Conservation (phyloP, 2,113 vertebrate genomes). For the Phocoena phocoena region DNA sequence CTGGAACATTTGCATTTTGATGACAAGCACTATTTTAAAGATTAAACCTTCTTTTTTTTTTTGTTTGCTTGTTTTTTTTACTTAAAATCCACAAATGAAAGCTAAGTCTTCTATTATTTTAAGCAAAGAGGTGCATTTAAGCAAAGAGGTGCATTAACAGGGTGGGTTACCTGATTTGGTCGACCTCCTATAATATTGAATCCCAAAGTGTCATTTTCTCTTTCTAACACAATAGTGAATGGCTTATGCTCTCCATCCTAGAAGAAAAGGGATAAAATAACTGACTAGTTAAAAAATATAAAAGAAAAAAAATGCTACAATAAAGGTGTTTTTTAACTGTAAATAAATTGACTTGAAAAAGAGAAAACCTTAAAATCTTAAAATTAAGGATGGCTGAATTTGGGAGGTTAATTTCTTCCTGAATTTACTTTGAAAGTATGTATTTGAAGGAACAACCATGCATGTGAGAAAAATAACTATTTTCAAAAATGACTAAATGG, state of each 20-base stretch:
- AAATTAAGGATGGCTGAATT: not conserved
- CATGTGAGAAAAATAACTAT: not conserved
- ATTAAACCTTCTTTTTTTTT: constrained; percentile 45
- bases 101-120: not conserved
- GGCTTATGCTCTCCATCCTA: constrained; percentile 80
- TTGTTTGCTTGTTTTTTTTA: constrained; percentile 1
- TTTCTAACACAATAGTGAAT: constrained; percentile 81
- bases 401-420: not conserved
- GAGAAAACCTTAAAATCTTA: not conserved
- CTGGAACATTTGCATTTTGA: not conserved
- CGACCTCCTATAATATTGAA: constrained; percentile 87
- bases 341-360: not conserved
- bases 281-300: not conserved
- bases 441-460: not conserved
- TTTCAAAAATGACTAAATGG: constrained; percentile 12
- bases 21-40: not conserved
- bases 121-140: constrained; percentile 45
- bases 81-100: not conserved
- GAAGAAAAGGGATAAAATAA: constrained; percentile 61
- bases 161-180: constrained; percentile 81
- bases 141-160: not conserved
- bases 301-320: not conserved
- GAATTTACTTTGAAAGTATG: not conserved
- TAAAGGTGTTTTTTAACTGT: not conserved
- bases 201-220: constrained; percentile 85